phyloP scores from a whole-genome alignment of 2,113 vertebrate species.

The Chaetodon auriga region DNA sequence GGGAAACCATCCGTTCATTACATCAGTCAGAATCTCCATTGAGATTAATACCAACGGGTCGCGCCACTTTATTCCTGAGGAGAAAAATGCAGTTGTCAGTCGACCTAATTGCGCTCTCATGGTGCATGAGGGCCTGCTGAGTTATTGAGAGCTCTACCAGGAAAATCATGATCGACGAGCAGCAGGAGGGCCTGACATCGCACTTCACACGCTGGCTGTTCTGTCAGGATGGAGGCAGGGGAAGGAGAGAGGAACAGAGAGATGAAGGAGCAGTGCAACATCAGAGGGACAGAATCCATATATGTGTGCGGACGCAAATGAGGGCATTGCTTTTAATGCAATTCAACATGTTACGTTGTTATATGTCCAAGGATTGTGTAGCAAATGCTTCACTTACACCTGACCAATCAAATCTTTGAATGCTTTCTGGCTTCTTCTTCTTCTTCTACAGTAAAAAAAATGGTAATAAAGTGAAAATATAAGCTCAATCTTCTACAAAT shows the following conservation, averaged over 20 bases:
- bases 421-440: neutral
- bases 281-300: constrained; percentile 3
- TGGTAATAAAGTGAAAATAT: neutral
- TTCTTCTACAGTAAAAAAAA: neutral
- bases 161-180: constrained; percentile 76
- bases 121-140: constrained; percentile 75
- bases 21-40: constrained; percentile 60
- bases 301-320: constrained; percentile 4
- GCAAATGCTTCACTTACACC: neutral
- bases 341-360: neutral
- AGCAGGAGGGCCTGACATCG: constrained; percentile 62
- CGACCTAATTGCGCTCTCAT: constrained; percentile 76
- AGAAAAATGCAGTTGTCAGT: constrained; percentile 79
- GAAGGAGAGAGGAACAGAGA: neutral
- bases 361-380: neutral
- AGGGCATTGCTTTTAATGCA: neutral
- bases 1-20: constrained; percentile 61
- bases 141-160: constrained; percentile 71
- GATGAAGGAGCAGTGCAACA: neutral
- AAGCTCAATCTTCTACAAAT: neutral
- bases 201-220: constrained; percentile 38
- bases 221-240: neutral
- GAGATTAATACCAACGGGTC: constrained; percentile 70
- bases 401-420: neutral
- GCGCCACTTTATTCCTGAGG: constrained; percentile 60